Evolutionary conservation across 2,797 vertebrate species (phyloP).

Genomic region (Alca torda): DNA sequence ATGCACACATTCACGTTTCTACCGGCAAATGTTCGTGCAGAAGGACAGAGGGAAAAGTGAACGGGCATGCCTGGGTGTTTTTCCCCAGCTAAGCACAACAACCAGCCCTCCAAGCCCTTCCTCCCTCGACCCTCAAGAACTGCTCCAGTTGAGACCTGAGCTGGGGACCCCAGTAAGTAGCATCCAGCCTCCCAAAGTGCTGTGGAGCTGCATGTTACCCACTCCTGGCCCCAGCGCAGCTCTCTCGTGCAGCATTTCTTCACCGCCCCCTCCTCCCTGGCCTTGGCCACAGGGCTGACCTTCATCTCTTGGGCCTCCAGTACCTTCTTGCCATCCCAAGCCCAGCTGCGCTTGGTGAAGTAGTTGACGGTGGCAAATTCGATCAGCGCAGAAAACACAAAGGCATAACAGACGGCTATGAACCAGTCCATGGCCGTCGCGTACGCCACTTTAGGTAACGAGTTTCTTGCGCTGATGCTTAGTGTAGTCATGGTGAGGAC

Average conservation of each 20-base stretch:
- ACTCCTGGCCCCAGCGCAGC: slow-evolving; percentile 66
- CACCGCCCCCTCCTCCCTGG: not conserved
- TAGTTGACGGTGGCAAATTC: slow-evolving; percentile 99
- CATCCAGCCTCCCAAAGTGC: slow-evolving; percentile 62
- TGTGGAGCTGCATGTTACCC: slow-evolving; percentile 64
- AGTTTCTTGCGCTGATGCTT: slow-evolving; percentile 99
- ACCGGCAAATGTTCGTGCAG: fast-evolving
- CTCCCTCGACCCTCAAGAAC: slow-evolving; percentile 53
- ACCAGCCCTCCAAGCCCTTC: not conserved
- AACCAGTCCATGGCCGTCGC: slow-evolving; percentile 99
- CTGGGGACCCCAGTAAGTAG: slow-evolving; percentile 72
- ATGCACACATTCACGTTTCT: fast-evolving
- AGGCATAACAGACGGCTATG: slow-evolving; percentile 99
- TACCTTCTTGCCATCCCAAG: slow-evolving; percentile 97
- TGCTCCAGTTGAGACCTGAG: slow-evolving; percentile 59
- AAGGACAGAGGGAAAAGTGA: not conserved
- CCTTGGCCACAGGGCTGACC: slow-evolving; percentile 79
- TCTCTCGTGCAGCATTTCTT: slow-evolving; percentile 61
- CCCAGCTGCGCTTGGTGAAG: slow-evolving; percentile 99
- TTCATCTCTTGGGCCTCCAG: slow-evolving; percentile 91
- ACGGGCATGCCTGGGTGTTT: not conserved
- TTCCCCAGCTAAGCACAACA: not conserved
- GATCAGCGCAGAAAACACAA: slow-evolving; percentile 99
- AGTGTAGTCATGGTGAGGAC: slow-evolving; percentile 99
- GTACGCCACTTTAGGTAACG: slow-evolving; percentile 97